Base-by-base conservation (phyloP, 2,797 vertebrate species). In the Aplochiton taeniatus region DNA sequence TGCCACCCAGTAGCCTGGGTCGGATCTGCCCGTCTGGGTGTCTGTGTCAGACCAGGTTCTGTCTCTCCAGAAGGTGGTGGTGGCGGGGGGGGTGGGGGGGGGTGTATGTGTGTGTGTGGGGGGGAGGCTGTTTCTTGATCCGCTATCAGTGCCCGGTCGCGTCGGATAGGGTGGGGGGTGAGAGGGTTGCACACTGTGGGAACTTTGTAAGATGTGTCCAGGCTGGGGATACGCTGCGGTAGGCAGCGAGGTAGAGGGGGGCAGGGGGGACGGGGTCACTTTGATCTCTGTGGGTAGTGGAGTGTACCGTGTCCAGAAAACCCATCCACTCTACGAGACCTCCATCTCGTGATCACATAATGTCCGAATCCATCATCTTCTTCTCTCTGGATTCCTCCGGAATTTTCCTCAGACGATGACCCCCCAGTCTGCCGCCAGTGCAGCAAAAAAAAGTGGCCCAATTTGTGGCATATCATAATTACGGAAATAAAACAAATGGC, bases 291-390 rank as follows among this genome's bases (percentile, higher is more conserved):
- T 59, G 73, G 58, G 66, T 75, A 87, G 81, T 80, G 66, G 90
- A 91, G 89, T 92, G 92, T 92, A 89, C 90, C 90, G 69, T 78
- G 86, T 87, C 31, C 83, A 80, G 92, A 85, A 93, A 94, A 85
- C 74, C 45, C 85, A 92, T 89, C 89, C 77, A 61, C 73, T 81
- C 67, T 73, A 65, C 52, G 79, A 90, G 83, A 80, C 87, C 87
- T 83, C 83, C 73, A 77, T 81, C 83, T 79, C 69, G 71, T 75
- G 78, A 85, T 78, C 69, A 6, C 31, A 31, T 31, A 31, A 69
- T 83, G 79, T 72, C 50, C 79, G 75, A 77, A 84, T 72, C 63
- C 71, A 70, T 80, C 85, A 72, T 72, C 79, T 74, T 69, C 63
- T 51, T 68, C 58, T 67, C 48, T 31, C 31, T 31, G 31, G 31